phyloP scores from a whole-genome alignment of 2,797 vertebrate species.

The Parauchenoglanis ngamensis region DNA sequence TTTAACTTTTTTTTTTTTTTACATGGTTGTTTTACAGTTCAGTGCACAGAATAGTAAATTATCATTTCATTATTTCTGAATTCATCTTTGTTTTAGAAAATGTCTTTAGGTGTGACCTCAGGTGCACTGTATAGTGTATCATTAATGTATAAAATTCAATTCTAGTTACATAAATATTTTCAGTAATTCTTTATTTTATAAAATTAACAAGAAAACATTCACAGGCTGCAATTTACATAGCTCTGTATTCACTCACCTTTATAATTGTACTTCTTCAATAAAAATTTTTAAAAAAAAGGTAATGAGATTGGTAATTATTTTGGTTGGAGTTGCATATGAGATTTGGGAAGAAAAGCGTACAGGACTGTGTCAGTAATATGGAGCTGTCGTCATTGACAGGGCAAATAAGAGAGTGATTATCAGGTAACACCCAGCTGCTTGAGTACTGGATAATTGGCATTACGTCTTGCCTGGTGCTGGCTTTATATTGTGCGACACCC shows the following conservation, averaged over 20 bases:
- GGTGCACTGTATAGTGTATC: neutral
- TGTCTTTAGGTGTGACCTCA: neutral
- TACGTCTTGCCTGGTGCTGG: slow-evolving; percentile 45
- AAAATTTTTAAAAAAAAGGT: neutral
- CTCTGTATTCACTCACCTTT: neutral
- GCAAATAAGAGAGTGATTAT: slow-evolving; percentile 43
- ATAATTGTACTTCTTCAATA: neutral
- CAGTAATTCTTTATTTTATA: neutral
- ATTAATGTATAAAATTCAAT: neutral
- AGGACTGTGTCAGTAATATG: slow-evolving; percentile 6
- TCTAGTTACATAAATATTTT: neutral
- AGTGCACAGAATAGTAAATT: neutral
- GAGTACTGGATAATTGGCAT: slow-evolving; percentile 51
- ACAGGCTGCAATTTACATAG: neutral
- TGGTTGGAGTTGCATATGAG: neutral
- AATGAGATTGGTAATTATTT: neutral
- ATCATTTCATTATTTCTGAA: neutral
- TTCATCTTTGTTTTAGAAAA: neutral
- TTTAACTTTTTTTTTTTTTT: neutral
- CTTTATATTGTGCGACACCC: slow-evolving; percentile 51
- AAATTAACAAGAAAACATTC: neutral
- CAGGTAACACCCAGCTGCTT: slow-evolving; percentile 52
- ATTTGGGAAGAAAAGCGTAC: neutral
- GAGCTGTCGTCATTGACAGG: slow-evolving; percentile 31
- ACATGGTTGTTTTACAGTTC: neutral